These are phyloP conservation scores for Plestiodon gilberti DNA, from an alignment of 2,113 vertebrate genomes.

Conservation along the genomic window DNA sequence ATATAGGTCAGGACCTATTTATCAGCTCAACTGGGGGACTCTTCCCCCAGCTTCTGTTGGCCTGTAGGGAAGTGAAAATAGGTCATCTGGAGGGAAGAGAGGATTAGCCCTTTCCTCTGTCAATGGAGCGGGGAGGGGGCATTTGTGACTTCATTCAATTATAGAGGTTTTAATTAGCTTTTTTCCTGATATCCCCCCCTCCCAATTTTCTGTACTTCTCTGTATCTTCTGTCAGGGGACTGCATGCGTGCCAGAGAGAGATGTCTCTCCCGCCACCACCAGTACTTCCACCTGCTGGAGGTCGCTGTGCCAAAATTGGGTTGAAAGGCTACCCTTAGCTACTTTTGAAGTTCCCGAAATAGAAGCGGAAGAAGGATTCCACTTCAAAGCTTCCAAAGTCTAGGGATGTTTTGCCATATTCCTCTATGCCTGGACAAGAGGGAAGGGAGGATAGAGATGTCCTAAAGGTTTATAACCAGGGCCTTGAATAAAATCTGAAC, in stretches of 20 bases:
- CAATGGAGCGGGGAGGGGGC: slow-evolving; percentile 62
- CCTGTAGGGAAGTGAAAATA: slow-evolving; percentile 71
- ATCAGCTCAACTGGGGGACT: slow-evolving; percentile 53
- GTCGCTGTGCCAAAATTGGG: background rate
- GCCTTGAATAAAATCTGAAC: too few relatives aligned
- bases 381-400: too few relatives aligned
- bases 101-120: slow-evolving; percentile 75
- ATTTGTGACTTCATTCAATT: slow-evolving; percentile 76
- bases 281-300: background rate
- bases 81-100: slow-evolving; percentile 70
- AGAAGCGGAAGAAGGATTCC: background rate
- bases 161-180: slow-evolving; percentile 77
- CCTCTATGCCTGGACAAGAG: too few relatives aligned
- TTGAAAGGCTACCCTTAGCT: background rate
- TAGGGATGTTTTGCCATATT: too few relatives aligned
- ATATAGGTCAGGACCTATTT: slow-evolving; percentile 76
- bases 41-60: slow-evolving; percentile 15
- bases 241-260: background rate
- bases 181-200: background rate
- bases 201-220: background rate
- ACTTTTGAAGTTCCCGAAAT: background rate
- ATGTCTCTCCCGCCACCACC: too few relatives aligned
- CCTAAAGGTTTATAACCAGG: too few relatives aligned
- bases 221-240: background rate
- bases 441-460: too few relatives aligned